These are phyloP conservation scores for Lemur catta DNA, from an alignment of 2,797 vertebrate species.

Conservation along the genomic window DNA sequence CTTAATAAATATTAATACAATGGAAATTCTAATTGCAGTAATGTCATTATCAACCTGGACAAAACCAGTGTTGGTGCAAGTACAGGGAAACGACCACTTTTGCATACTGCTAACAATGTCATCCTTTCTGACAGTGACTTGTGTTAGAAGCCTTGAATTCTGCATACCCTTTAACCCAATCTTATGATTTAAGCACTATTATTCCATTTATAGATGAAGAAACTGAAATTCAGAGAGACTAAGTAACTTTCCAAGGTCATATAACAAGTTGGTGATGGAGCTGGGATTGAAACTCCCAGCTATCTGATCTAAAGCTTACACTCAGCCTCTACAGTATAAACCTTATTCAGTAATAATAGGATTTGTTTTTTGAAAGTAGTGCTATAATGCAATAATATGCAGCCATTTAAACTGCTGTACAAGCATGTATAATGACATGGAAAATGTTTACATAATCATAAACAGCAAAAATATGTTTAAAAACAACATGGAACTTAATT, in stretches of 20 bases:
- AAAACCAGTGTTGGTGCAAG: neutral
- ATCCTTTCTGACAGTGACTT: neutral
- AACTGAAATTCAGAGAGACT: slow-evolving; percentile 4
- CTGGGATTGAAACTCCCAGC: neutral
- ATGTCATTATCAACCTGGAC: neutral
- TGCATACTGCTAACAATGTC: neutral
- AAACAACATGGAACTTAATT: neutral
- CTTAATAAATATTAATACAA: slow-evolving; percentile 1
- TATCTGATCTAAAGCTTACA: neutral
- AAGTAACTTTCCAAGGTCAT: neutral
- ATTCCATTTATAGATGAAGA: slow-evolving; percentile 7
- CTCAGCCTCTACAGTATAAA: neutral
- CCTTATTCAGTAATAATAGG: neutral
- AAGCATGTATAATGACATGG: neutral
- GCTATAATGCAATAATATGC: neutral
- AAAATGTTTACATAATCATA: neutral
- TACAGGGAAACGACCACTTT: neutral
- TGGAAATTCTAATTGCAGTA: neutral
- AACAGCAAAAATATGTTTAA: slow-evolving; percentile 5
- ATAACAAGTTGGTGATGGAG: neutral
- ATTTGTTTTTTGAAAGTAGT: neutral
- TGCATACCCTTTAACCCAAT: neutral
- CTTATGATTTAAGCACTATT: neutral
- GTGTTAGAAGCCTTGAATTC: neutral
- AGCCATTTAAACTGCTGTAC: neutral